Evolutionary conservation across 2,888 invertebrate species (phyloP), one percentile per base, ranked within the genome.

Genomic region (Eristalis intricaria): DNA sequence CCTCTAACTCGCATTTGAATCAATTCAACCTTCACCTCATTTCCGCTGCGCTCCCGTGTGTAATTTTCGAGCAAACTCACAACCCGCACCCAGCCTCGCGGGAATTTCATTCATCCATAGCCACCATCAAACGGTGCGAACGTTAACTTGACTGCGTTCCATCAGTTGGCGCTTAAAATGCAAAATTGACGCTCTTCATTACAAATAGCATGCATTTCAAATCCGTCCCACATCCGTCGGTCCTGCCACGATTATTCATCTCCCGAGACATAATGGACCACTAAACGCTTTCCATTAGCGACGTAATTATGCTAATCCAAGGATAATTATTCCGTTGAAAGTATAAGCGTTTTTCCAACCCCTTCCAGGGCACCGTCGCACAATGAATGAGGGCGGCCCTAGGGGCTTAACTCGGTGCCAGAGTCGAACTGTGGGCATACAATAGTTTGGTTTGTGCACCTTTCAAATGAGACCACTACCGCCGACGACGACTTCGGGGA

Each of bases 231-330:
- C 78, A 78, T 74, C 82, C 86, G 74, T 61, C 69, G 82, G 78
- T 86, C 71, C 71, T 81, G 60, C 43, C 74, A 78, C 77, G 78
- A 78, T 82, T 78, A 83, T 84, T 87, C 87, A 75, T 83, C 83
- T 83, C 77, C 64, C 79, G 76, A 79, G 87, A 83, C 75, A 76
- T 87, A 87, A 87, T 87, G 87, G 83, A 83, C 87, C 83, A 79
- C 87, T 87, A 87, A 87, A 87, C 87, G 83, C 73, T 87, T 84
- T 84, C 87, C 87, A 87, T 87, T 87, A 87, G 79, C 87, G 71
- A 56, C 68, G 71, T 87, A 87, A 87, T 87, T 87, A 87, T 87
- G 87, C 87, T 87, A 83, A 87, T 87, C 87, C 64, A 61, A 66
- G 83, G 83, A 87, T 87, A 83, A 87, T 87, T 87, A 83, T 87